Percentiles rank a stretch among this genome's conserved stretches.
phyloP scores from a whole-genome alignment of 2,113 vertebrate species.

The Potamarius usumacintae region DNA sequence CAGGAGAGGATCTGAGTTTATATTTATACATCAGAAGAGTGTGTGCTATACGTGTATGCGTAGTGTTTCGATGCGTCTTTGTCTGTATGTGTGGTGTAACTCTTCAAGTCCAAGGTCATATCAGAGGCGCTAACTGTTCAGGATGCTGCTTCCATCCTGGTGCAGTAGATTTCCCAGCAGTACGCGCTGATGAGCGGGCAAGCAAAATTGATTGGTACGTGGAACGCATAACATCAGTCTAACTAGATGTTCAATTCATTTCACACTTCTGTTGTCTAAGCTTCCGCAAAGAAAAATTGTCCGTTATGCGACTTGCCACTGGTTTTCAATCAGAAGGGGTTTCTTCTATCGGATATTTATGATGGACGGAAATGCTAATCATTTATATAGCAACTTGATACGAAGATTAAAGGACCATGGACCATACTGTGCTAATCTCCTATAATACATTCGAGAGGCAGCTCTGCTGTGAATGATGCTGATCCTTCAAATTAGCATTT shows the following conservation, averaged over 20 bases:
- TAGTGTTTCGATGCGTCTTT: not conserved
- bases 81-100: slow-evolving; percentile 18
- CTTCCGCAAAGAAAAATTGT: slow-evolving; percentile 40
- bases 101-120: slow-evolving; percentile 54
- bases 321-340: slow-evolving; percentile 29
- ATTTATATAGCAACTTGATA: slow-evolving; percentile 31
- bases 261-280: slow-evolving; percentile 44
- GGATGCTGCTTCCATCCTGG: slow-evolving; percentile 55
- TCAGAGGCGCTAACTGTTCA: slow-evolving; percentile 47
- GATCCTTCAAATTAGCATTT: slow-evolving; percentile 13
- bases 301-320: slow-evolving; percentile 35
- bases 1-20: too few species aligned
- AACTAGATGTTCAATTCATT: slow-evolving; percentile 54
- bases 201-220: slow-evolving; percentile 57
- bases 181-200: slow-evolving; percentile 49
- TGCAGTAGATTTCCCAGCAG: slow-evolving; percentile 59
- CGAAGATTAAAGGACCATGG: slow-evolving; percentile 12
- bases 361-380: slow-evolving; percentile 25
- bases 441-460: slow-evolving; percentile 29
- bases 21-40: not conserved
- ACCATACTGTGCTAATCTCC: slow-evolving; percentile 27
- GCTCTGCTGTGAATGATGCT: slow-evolving; percentile 20
- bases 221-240: slow-evolving; percentile 58
- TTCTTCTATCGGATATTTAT: slow-evolving; percentile 40
- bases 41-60: not conserved